These are phyloP conservation scores for Paralvinella palmiformis DNA, from an alignment of 1,140 invertebrate species.

Conservation along the genomic window DNA sequence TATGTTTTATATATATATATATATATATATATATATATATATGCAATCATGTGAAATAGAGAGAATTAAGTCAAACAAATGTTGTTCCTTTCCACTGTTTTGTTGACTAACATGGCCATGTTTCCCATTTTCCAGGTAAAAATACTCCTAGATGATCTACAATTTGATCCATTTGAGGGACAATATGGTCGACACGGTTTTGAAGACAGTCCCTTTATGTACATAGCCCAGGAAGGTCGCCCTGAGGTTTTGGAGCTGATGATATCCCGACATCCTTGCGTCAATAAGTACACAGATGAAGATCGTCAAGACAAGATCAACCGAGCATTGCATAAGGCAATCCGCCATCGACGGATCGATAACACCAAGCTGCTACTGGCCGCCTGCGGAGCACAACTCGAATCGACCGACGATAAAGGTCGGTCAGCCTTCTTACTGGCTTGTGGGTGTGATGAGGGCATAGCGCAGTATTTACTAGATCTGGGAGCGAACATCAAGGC, in stretches of 20 bases:
- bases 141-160: constrained; percentile 16
- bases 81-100: too few relatives aligned
- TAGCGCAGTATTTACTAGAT: constrained; percentile 17
- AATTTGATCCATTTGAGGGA: constrained; percentile 20
- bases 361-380: constrained; percentile 17
- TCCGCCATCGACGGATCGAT: constrained; percentile 13
- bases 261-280: constrained; percentile 10
- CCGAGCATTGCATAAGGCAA: constrained; percentile 15
- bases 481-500: constrained; percentile 11
- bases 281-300: constrained; percentile 8
- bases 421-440: constrained; percentile 19
- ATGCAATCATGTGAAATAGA: too few relatives aligned
- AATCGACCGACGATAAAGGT: constrained; percentile 12
- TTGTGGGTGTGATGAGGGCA: constrained; percentile 17
- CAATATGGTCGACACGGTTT: constrained; percentile 20
- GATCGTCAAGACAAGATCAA: constrained; percentile 12
- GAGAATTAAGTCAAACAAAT: too few relatives aligned
- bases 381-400: constrained; percentile 7
- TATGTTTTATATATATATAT: too few relatives aligned
- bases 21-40: too few relatives aligned
- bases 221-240: constrained; percentile 18
- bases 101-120: too few relatives aligned
- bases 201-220: constrained; percentile 22
- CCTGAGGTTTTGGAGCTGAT: constrained; percentile 19
- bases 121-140: constrained; percentile 2